Conservation (phyloP, 2,113 vertebrate species). For the Bufo gargarizans region DNA sequence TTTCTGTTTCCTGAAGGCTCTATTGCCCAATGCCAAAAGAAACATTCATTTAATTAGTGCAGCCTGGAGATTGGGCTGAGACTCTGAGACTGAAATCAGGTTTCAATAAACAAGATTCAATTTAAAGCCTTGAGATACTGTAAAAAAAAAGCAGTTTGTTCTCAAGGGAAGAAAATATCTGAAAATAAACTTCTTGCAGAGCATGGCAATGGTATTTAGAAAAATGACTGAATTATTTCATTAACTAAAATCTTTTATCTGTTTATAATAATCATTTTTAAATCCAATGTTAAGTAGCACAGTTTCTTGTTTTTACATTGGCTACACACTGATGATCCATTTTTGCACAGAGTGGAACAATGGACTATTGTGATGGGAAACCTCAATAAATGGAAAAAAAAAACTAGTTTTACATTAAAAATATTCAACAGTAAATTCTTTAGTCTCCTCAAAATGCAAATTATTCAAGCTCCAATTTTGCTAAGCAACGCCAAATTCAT, state of each 20-base stretch:
- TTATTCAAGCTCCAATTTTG: no score
- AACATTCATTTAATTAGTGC: conserved; percentile 56
- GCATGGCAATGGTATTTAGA: not conserved
- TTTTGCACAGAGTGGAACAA: not conserved
- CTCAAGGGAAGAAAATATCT: conserved; percentile 13
- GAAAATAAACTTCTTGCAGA: conserved; percentile 19
- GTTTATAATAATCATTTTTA: not conserved
- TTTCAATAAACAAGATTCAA: conserved; percentile 44
- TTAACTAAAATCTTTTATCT: not conserved
- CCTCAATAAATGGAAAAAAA: not conserved
- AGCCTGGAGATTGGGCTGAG: conserved; percentile 37
- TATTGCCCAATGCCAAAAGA: conserved; percentile 52
- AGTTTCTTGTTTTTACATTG: not conserved
- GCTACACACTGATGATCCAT: not conserved
- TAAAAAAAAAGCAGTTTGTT: conserved; percentile 6
- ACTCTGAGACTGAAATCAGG: conserved; percentile 24
- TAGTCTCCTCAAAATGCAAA: no score
- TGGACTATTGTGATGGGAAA: not conserved
- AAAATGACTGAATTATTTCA: not conserved
- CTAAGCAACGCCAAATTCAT: no score
- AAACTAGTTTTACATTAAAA: not conserved
- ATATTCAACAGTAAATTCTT: not conserved
- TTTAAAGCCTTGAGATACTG: conserved; percentile 10
- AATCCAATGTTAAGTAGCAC: not conserved
- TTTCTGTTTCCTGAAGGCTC: conserved; percentile 50